Conservation (phyloP, 2,797 vertebrate species). For the Anisognathus igniventris region DNA sequence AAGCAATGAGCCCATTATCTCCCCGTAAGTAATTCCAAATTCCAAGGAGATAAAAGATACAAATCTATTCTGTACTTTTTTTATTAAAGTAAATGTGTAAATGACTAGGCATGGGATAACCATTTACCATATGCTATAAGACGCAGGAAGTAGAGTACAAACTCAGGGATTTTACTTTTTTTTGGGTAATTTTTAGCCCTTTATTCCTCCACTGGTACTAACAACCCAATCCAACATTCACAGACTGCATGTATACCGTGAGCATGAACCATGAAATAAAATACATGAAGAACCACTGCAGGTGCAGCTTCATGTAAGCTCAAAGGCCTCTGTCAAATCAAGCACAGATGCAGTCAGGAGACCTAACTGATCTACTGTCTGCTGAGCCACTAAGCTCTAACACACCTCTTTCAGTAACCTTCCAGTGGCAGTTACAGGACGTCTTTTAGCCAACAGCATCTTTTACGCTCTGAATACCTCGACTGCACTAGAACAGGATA, state of each 20-base stretch:
- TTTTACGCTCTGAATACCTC: background rate
- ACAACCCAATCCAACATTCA: background rate
- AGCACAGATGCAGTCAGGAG: slow-evolving; percentile 66
- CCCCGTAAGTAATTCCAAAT: background rate
- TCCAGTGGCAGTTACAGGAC: background rate
- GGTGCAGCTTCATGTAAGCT: background rate
- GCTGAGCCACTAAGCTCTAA: background rate
- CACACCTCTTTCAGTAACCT: background rate
- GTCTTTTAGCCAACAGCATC: background rate
- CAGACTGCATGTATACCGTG: background rate
- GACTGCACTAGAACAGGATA: background rate
- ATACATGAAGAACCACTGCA: background rate
- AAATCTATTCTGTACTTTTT: background rate
- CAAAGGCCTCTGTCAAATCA: background rate
- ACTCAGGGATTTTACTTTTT: background rate
- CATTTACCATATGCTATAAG: background rate
- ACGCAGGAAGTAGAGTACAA: background rate
- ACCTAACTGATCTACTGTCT: slow-evolving; percentile 64
- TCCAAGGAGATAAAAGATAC: background rate
- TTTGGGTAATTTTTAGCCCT: background rate
- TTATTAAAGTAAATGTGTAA: background rate
- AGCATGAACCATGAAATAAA: background rate
- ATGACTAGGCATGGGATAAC: background rate
- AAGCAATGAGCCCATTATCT: background rate
- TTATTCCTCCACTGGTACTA: background rate